Base-by-base conservation (phyloP, 2,888 invertebrate species). In the Caenorhabditis sp. region DNA sequence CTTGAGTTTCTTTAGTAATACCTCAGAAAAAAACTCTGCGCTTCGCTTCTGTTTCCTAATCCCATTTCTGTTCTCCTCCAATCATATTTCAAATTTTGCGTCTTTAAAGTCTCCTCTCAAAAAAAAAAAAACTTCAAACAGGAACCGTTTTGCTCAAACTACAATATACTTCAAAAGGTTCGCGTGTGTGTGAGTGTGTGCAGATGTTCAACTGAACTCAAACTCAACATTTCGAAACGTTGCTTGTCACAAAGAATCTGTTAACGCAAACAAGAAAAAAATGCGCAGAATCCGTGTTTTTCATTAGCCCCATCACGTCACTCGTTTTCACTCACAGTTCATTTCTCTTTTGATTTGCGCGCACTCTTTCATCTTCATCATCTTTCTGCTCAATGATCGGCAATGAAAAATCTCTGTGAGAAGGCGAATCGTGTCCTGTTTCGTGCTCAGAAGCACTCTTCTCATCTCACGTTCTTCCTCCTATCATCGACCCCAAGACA, bases 401-500 rank as follows among this genome's bases (percentile, higher is more conserved):
- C 48, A 32, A 30, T 41, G 27, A 26, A 59, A 50, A 26, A 58
- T 48, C 66, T n/a, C n/a, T n/a, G n/a, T n/a, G n/a, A n/a, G n/a
- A n/a, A n/a, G n/a, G 46, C 46, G 56, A 55, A 56, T 46, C 32
- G 63, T 50, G 41, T 45, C 59, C 43, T 50, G 41, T 68, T 58
- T 68, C 26, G 41, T 27, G 37, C 46, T 32, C 37, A 45, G 58
- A 68, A 59, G 45, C 58, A n/a, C n/a, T n/a, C n/a, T 52, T 52
- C 41, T 37, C 43, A 41, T 68, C 48, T 50, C 58, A 59, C 59
- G 68, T 68, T 68, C 68, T 59, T 50, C 22, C 43, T 15, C 43
- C 50, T 68, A 68, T 68, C 68, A 68, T 59, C 58, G 50, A 68
- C 68, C 68, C 59, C 68, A 59, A 68, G 58, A 48, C 68, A 52